Conservation (phyloP, 2,888 invertebrate genomes). For the Creontiades dilutus region DNA sequence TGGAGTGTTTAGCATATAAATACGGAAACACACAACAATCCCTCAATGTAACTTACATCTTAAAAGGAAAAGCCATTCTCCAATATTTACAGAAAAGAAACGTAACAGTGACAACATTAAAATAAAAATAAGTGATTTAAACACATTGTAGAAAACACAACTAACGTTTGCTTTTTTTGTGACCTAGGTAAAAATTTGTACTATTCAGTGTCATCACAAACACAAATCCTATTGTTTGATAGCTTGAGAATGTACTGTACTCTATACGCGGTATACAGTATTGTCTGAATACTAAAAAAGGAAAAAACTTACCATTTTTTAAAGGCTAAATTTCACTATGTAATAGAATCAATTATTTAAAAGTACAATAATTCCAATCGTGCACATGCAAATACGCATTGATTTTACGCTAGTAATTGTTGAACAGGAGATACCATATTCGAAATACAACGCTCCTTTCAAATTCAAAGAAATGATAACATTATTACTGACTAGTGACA, state of each 20-base stretch:
- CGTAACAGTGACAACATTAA: neutral
- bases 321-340: no score
- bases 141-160: neutral
- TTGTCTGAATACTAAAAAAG: no score
- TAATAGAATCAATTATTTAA: no score
- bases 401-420: neutral
- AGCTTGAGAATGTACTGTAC: neutral
- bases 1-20: no score
- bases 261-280: no score
- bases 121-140: neutral
- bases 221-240: neutral
- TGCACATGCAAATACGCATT: neutral
- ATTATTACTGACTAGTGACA: conserved; percentile 40
- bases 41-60: neutral
- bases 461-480: neutral
- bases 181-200: neutral
- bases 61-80: conserved; percentile 5
- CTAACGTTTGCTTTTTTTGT: neutral
- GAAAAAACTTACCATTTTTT: no score
- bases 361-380: neutral
- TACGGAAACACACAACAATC: neutral
- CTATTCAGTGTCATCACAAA: neutral
- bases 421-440: neutral
- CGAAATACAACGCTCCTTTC: neutral
- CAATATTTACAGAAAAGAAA: neutral